A percentile compares a stretch with the other conserved stretches of the same genome.
These are phyloP conservation scores for Candoia aspera DNA, from an alignment of 2,113 vertebrate genomes.

Conservation along the genomic window DNA sequence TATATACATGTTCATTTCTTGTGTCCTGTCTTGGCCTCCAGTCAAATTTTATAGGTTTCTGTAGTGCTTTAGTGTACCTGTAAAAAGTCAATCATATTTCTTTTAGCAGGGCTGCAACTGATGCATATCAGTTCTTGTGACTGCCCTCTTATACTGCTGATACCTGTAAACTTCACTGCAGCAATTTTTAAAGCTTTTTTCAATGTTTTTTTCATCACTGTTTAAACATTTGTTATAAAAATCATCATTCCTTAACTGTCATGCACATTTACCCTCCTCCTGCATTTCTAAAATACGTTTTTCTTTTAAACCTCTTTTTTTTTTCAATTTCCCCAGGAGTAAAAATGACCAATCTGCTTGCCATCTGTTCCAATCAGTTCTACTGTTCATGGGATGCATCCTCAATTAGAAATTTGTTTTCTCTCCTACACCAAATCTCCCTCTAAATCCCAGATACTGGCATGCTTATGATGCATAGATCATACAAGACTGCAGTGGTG, in stretches of 20 bases:
- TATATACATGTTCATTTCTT: not conserved
- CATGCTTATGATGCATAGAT: not conserved
- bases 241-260: not conserved
- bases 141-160: not conserved
- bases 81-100: not conserved
- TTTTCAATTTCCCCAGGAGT: not conserved
- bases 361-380: slow-evolving; percentile 14
- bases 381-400: not conserved
- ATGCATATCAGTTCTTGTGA: not conserved
- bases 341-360: slow-evolving; percentile 20
- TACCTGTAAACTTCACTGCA: not conserved
- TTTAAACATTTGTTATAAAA: slow-evolving; percentile 1
- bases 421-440: not conserved
- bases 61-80: not conserved
- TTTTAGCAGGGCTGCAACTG: not conserved
- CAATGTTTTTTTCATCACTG: not conserved
- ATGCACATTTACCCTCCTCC: not conserved
- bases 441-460: not conserved
- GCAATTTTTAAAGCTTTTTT: not conserved
- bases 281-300: not conserved
- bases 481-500: not conserved
- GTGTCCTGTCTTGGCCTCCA: not conserved
- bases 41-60: not conserved
- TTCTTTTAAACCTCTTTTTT: not conserved
- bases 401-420: slow-evolving; percentile 1